Evolutionary conservation across 1,140 invertebrate genomes (phyloP).

Genomic region (Camponotus vicinus): DNA sequence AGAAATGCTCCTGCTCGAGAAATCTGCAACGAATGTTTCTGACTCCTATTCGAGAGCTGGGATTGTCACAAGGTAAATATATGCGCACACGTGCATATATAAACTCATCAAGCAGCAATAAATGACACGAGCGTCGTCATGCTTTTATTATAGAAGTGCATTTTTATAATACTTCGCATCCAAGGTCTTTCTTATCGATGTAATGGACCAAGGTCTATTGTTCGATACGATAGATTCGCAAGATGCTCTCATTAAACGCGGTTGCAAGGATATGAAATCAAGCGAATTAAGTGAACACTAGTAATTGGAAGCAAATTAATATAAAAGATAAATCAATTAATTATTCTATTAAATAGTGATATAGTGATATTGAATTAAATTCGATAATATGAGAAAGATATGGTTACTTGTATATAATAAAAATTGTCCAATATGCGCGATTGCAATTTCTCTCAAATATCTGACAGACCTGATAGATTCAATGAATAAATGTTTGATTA

Average conservation of each 20-base stretch:
- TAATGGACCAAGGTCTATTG: not conserved
- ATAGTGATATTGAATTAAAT: constrained; percentile 12
- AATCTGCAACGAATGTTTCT: constrained; percentile 2
- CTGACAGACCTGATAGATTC: not conserved
- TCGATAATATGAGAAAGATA: constrained; percentile 16
- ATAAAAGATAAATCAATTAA: constrained; percentile 27
- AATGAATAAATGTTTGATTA: constrained; percentile 13
- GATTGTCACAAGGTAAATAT: constrained; percentile 43
- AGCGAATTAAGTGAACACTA: not conserved
- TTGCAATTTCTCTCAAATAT: constrained; percentile 33
- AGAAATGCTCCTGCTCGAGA: not conserved
- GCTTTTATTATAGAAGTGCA: constrained; percentile 44
- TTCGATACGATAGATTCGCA: constrained; percentile 15
- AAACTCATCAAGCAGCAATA: not conserved
- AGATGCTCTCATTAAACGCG: not conserved
- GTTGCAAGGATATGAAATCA: constrained; percentile 19
- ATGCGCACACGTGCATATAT: constrained; percentile 2
- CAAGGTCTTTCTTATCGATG: constrained; percentile 15
- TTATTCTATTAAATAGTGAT: not conserved
- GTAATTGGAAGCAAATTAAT: constrained; percentile 17
- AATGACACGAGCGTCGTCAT: constrained; percentile 6
- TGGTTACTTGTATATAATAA: not conserved
- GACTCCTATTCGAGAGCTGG: constrained; percentile 31
- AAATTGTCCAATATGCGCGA: not conserved
- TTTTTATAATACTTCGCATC: constrained; percentile 16